These are phyloP conservation scores for Marmota flaviventris DNA, from an alignment of 2,113 vertebrate genomes.

Conservation along the genomic window DNA sequence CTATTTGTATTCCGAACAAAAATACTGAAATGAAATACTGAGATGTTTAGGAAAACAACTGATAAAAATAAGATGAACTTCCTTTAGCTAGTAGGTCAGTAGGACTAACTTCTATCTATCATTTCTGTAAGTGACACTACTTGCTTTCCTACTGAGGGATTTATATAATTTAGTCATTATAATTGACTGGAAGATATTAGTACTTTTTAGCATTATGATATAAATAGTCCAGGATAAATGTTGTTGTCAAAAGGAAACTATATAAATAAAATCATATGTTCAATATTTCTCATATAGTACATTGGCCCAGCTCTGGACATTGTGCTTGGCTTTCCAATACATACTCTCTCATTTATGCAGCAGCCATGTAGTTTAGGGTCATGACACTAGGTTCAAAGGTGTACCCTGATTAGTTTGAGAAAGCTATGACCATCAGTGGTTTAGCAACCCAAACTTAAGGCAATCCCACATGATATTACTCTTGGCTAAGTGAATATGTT, in stretches of 20 bases:
- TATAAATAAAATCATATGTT: background rate
- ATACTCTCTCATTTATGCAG: background rate
- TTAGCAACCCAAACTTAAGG: background rate
- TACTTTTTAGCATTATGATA: background rate
- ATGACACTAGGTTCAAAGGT: background rate
- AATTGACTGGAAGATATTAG: background rate
- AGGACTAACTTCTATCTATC: background rate
- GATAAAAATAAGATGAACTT: constrained; percentile 9
- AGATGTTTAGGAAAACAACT: background rate
- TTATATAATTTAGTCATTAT: background rate
- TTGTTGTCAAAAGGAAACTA: background rate
- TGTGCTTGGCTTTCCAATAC: background rate
- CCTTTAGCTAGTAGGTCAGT: background rate
- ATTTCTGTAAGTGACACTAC: background rate
- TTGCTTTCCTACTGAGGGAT: background rate
- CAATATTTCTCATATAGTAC: background rate
- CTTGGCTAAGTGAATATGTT: background rate
- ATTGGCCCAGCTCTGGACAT: background rate
- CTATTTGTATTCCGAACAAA: background rate
- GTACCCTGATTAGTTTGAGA: background rate
- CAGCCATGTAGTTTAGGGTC: background rate
- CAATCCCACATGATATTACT: background rate
- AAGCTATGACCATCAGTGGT: background rate
- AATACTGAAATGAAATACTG: background rate
- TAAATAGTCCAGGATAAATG: background rate